Conservation (phyloP, 1,140 invertebrate genomes). For the Eriosoma lanigerum region DNA sequence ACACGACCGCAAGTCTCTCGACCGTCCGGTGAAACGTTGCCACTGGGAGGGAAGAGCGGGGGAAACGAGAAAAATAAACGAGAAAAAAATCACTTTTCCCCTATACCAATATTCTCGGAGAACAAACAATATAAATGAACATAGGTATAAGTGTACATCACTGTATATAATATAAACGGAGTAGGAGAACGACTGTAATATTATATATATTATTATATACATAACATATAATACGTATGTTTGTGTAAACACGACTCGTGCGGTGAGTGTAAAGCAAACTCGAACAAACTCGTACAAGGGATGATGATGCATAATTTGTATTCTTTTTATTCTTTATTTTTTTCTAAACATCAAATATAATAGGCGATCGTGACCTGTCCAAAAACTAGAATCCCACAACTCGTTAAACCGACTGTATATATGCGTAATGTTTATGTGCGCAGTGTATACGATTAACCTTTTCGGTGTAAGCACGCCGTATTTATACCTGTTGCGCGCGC, state of each 20-base stretch:
- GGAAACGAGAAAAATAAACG: too few species aligned
- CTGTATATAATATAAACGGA: not conserved
- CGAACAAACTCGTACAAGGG: slow-evolving; percentile 48
- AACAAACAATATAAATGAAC: slow-evolving; percentile 6
- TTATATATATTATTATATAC: too few species aligned
- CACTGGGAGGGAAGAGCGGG: too few species aligned
- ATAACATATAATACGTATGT: too few species aligned
- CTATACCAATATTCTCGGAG: not conserved
- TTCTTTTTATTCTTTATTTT: slow-evolving; percentile 19
- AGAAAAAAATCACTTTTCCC: slow-evolving; percentile 26
- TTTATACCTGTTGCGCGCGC: not conserved
- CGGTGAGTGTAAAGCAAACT: slow-evolving; percentile 51
- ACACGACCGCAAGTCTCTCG: slow-evolving; percentile 35
- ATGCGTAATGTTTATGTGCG: not conserved
- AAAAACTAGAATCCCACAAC: slow-evolving; percentile 48
- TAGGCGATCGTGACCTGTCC: slow-evolving; percentile 49
- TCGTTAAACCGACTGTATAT: slow-evolving; percentile 38
- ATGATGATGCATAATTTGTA: slow-evolving; percentile 48
- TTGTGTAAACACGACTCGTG: slow-evolving; percentile 51
- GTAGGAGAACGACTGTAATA: not conserved
- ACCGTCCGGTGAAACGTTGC: not conserved
- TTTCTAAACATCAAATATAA: slow-evolving; percentile 51
- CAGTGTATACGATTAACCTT: slow-evolving; percentile 46
- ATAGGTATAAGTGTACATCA: not conserved
- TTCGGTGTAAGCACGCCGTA: not conserved